Percentiles rank a stretch among this genome's conserved stretches.
These are phyloP conservation scores for Nomia melanderi DNA, from an alignment of 1,140 invertebrate species.

Conservation along the genomic window DNA sequence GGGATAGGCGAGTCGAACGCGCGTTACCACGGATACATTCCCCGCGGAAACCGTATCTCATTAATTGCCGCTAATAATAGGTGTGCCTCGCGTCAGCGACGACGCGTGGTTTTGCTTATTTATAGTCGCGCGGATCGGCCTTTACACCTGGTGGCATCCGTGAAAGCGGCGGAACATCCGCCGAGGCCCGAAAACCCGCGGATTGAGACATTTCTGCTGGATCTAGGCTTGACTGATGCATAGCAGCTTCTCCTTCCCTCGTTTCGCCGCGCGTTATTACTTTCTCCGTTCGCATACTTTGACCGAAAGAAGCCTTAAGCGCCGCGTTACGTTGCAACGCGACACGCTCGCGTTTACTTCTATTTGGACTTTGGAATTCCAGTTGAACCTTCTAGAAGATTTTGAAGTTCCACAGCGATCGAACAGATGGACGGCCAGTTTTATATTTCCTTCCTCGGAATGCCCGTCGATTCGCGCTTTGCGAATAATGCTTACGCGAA, in stretches of 20 bases:
- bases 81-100: constrained; percentile 17
- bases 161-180: constrained; percentile 58
- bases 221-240: constrained; percentile 21
- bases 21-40: constrained; percentile 66
- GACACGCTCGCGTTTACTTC: no score
- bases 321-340: no score
- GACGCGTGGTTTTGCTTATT: constrained; percentile 57
- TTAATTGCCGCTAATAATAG: constrained; percentile 72
- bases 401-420: no score
- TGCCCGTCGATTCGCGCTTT: no score
- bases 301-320: no score
- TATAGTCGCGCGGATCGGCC: constrained; percentile 46
- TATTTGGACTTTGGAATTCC: no score
- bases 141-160: constrained; percentile 62
- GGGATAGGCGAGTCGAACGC: constrained; percentile 68
- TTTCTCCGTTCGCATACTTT: background rate
- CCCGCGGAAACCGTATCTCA: constrained; percentile 67
- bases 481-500: no score
- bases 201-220: constrained; percentile 23
- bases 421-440: no score
- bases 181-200: constrained; percentile 37
- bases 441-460: no score
- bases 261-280: background rate
- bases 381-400: no score
- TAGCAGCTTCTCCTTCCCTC: background rate